phyloP scores from a whole-genome alignment of 2,113 vertebrate genomes.

The Geothlypis trichas region DNA sequence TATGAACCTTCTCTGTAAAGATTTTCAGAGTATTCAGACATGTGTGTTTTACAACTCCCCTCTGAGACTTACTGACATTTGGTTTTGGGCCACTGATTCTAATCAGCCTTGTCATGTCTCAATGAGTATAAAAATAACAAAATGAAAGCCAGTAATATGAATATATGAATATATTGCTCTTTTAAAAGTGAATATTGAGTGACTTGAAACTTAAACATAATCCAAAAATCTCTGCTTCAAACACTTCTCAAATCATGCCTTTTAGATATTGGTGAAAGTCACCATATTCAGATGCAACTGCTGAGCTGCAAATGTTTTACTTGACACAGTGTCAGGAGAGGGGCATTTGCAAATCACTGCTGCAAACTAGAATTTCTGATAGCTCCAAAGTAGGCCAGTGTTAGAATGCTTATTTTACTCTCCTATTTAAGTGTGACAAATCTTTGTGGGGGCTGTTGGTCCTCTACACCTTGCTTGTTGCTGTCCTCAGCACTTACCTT shows the following conservation, averaged over 20 bases:
- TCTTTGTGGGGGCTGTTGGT: neutral
- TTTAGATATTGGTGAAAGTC: slow-evolving; percentile 5
- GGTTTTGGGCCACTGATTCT: neutral
- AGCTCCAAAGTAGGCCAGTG: neutral
- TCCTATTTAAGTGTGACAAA: neutral
- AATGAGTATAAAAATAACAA: slow-evolving; percentile 11
- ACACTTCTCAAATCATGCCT: neutral
- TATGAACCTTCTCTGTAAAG: neutral
- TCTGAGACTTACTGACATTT: neutral
- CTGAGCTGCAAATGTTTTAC: neutral
- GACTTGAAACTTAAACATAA: neutral
- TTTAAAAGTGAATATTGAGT: neutral
- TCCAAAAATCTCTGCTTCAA: slow-evolving; percentile 9
- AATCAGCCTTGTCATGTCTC: slow-evolving; percentile 6
- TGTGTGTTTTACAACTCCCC: neutral
- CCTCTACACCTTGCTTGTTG: neutral
- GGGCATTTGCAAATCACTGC: neutral
- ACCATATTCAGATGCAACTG: neutral
- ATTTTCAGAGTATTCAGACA: neutral
- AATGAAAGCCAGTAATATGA: neutral
- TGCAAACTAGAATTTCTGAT: neutral
- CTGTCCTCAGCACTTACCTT: neutral
- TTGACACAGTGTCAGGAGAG: neutral
- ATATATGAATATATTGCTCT: slow-evolving; percentile 22
- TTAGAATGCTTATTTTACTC: neutral